Evolutionary conservation across 2,888 invertebrate species (phyloP).

Genomic region (Melieria picta): DNA sequence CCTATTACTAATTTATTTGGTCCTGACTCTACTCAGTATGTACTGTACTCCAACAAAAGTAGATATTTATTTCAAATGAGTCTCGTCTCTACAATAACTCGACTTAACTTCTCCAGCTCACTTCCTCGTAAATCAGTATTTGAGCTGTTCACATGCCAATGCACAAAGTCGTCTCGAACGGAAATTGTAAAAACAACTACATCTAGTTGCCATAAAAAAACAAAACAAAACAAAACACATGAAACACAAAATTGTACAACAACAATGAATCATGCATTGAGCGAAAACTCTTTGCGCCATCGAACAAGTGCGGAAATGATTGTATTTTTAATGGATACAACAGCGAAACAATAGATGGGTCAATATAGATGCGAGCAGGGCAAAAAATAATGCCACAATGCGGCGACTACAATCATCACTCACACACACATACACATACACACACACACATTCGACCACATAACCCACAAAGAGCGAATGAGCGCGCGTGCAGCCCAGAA

Average conservation of each 20-base stretch:
- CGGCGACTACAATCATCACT: no score
- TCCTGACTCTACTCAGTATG: no score
- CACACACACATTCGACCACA: no score
- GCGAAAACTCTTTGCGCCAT: not conserved
- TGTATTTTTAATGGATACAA: constrained; percentile 19
- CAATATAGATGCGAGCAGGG: not conserved
- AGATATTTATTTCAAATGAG: no score
- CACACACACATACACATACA: no score
- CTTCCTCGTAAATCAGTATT: not conserved
- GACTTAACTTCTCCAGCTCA: no score
- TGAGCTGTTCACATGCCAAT: not conserved
- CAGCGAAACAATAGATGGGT: not conserved
- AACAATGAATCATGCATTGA: constrained; percentile 1
- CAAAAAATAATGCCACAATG: not conserved
- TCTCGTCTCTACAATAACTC: no score
- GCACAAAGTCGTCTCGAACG: constrained; percentile 17
- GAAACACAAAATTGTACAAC: not conserved
- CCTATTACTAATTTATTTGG: no score
- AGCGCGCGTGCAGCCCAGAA: constrained; percentile 1
- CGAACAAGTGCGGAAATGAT: constrained; percentile 20
- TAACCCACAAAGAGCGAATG: no score
- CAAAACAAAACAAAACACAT: not conserved
- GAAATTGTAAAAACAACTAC: constrained; percentile 24
- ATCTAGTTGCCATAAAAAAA: not conserved
- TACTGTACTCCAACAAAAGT: no score